Base-by-base conservation (phyloP, 1,140 invertebrate species). In the Bicyclus anynana region DNA sequence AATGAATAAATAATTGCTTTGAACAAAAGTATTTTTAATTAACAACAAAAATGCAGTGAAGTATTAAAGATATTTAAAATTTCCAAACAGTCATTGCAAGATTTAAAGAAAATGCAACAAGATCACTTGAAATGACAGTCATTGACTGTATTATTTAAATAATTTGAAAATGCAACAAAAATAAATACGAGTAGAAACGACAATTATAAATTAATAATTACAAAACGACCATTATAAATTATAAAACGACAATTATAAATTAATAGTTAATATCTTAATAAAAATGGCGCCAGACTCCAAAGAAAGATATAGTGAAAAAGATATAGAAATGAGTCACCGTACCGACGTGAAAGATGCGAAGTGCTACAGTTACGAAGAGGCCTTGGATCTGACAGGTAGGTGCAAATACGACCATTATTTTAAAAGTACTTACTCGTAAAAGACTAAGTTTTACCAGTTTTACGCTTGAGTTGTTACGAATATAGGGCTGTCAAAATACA, bases 371-470 rank as follows among this genome's bases (percentile, higher is more conserved):
- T 80, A 80, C 14, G 79, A 80, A 37, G 77, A 82, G 33, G 79
- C 79, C 2, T 64, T 82, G 60, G 70, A 82, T 48, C 40, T 80
- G 12, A 69, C 79, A 56, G 77, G 79, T 82, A 63, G 35, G 61
- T 54, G 4, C 17, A 12, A 5, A 27, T n/a, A 13, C 14, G 10
- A 27, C 20, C 12, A 14, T 10, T 26, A 12, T 27, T 20, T 18
- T n/a, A n/a, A n/a, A n/a, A n/a, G n/a, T n/a, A n/a, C n/a, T n/a
- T n/a, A n/a, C n/a, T n/a, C n/a, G n/a, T n/a, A n/a, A n/a, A n/a
- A n/a, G n/a, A n/a, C n/a, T n/a, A n/a, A n/a, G n/a, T n/a, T n/a
- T n/a, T n/a, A n/a, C n/a, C n/a, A 33, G 1, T 33, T 1, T 33
- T 12, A 33, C n/a, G 40, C 6, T 14, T 40, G 16, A 16, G 37